Base-by-base conservation (phyloP, 2,888 invertebrate species). In the Empis livida region DNA sequence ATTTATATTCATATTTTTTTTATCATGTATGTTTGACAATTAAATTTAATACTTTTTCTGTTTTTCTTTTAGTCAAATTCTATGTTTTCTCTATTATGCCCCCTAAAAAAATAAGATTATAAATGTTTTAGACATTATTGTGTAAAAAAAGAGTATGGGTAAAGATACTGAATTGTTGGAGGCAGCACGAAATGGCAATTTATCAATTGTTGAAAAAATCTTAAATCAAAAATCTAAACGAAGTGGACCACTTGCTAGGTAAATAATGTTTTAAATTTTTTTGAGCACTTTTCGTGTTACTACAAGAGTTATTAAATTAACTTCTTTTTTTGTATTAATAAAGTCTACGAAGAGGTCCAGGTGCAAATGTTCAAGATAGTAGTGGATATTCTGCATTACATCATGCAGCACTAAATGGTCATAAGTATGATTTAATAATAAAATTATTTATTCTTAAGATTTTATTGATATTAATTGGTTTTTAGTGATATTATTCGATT, bases 91-190 rank as follows among this genome's bases (percentile, higher is more conserved):
- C n/a, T n/a, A n/a, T n/a, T n/a, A n/a, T n/a, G n/a, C n/a, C n/a
- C n/a, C n/a, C n/a, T n/a, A n/a, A n/a, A n/a, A n/a, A n/a, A n/a
- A n/a, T n/a, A n/a, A n/a, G n/a, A n/a, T n/a, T n/a, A n/a, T n/a
- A n/a, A n/a, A n/a, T n/a, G n/a, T n/a, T n/a, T n/a, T n/a, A n/a
- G n/a, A n/a, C n/a, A n/a, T n/a, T n/a, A n/a, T n/a, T n/a, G n/a
- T n/a, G n/a, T n/a, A n/a, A n/a, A n/a, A n/a, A n/a, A n/a, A n/a
- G n/a, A 20, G 20, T 32, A 95, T 95, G 93, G 94, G 94, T 68
- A 92, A 92, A 74, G 94, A 95, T 73, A 91, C 93, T 73, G 94
- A 95, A 74, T 80, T 95, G 71, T 77, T 95, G 70, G 94, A 95
- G 68, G 95, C 93, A 60, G 91, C 94, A 58, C 82, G 94, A 62